A percentile compares a stretch with the other conserved stretches of the same genome.
Evolutionary conservation across 2,113 vertebrate genomes (phyloP).

Genomic region (Rhea pennata): DNA sequence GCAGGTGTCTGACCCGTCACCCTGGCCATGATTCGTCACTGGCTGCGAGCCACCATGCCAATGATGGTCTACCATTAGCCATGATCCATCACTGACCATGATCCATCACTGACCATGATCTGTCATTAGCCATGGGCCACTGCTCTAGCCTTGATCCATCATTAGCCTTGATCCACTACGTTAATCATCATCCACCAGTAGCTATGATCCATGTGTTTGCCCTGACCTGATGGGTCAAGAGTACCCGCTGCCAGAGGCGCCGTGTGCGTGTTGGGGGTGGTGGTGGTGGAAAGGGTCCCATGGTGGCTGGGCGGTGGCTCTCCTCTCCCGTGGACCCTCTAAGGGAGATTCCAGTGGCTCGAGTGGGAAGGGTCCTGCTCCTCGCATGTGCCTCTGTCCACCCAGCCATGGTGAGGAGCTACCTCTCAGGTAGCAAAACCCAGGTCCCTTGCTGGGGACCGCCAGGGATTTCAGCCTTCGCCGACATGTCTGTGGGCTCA

Average conservation of each 20-base stretch:
- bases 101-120: rapidly evolving
- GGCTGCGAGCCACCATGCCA: rapidly evolving
- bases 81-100: rapidly evolving
- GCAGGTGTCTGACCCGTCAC: too few species aligned
- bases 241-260: rapidly evolving
- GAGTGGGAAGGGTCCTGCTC: background rate
- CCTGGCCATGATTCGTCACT: too few species aligned
- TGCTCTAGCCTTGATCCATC: rapidly evolving
- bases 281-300: background rate
- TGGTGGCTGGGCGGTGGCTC: background rate
- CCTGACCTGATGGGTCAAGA: rapidly evolving
- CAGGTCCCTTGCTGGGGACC: background rate
- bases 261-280: too few species aligned
- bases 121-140: background rate
- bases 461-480: background rate
- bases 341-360: background rate
- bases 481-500: too few species aligned
- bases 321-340: background rate
- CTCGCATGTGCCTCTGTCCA: too few species aligned
- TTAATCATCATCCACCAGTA: rapidly evolving
- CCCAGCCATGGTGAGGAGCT: background rate
- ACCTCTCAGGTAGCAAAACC: too few species aligned
- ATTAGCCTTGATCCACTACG: background rate
- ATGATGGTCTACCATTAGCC: rapidly evolving
- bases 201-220: too few species aligned